phyloP scores from a whole-genome alignment of 1,140 invertebrate genomes.

The Pseudomyrmex pallidus region DNA sequence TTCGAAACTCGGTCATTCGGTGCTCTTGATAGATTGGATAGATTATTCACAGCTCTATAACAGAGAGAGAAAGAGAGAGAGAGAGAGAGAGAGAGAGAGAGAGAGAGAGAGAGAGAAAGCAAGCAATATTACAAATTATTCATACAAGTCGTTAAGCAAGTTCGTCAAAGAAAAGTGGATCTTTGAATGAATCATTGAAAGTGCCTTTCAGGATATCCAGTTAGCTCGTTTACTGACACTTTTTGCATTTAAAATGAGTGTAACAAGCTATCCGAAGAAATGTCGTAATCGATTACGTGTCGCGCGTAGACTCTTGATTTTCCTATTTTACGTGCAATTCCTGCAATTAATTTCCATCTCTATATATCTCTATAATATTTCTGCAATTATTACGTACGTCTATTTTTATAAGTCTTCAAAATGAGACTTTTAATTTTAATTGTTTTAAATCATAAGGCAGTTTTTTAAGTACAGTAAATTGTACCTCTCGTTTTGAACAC shows the following conservation, averaged over 20 bases:
- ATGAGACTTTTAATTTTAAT: background rate
- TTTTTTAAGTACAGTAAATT: background rate
- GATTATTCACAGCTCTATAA: constrained; percentile 14
- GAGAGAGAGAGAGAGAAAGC: too few relatives aligned
- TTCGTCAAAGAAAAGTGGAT: background rate
- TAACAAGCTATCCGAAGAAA: constrained; percentile 8
- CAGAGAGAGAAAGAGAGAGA: background rate
- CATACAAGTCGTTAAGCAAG: background rate
- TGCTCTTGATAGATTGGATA: constrained; percentile 5
- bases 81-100: too few relatives aligned
- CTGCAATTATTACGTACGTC: background rate
- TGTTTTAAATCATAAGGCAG: background rate
- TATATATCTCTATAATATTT: background rate
- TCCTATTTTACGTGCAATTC: background rate
- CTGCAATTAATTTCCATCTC: constrained; percentile 12
- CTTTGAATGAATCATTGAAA: constrained; percentile 14
- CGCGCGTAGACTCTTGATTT: background rate
- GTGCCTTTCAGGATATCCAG: constrained; percentile 8
- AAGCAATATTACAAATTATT: constrained; percentile 6
- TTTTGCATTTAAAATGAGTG: constrained; percentile 1
- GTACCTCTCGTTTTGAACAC: background rate
- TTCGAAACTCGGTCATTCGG: constrained; percentile 48
- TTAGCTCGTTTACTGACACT: background rate
- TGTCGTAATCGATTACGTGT: constrained; percentile 13
- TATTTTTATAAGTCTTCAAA: background rate